These are phyloP conservation scores for Boulengeromyrus knoepffleri DNA, from an alignment of 2,113 vertebrate species.

Conservation along the genomic window DNA sequence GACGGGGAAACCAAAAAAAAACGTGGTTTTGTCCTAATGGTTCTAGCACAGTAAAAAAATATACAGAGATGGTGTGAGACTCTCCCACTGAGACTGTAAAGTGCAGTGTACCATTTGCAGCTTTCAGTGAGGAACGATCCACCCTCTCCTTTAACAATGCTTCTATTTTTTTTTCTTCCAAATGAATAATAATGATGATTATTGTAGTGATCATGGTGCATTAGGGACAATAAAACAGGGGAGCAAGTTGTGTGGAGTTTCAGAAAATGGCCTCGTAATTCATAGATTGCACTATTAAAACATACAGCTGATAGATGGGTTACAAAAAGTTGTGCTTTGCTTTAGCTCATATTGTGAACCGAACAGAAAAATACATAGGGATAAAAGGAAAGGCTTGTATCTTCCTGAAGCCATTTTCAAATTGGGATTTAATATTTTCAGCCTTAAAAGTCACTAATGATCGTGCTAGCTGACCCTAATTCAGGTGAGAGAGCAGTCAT, in stretches of 20 bases:
- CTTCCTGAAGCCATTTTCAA: not conserved
- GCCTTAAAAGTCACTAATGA: not conserved
- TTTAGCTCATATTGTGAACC: not conserved
- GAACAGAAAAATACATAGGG: not conserved
- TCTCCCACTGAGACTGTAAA: not conserved
- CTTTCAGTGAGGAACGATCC: not conserved
- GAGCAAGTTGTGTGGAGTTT: not conserved
- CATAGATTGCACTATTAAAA: not conserved
- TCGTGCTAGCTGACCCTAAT: not conserved
- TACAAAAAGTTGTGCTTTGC: not conserved
- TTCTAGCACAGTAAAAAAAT: not conserved
- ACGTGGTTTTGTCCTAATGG: not conserved
- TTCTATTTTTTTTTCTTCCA: not conserved
- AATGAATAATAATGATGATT: conserved; percentile 1
- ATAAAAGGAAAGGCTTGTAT: not conserved
- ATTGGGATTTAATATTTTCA: not conserved
- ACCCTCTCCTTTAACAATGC: not conserved
- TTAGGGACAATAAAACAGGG: not conserved
- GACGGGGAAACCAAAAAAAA: not conserved
- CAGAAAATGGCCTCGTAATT: not conserved
- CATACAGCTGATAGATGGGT: not conserved
- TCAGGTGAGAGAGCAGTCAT: not conserved
- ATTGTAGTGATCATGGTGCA: not conserved
- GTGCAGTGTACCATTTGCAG: not conserved
- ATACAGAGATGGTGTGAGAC: not conserved